Percentiles rank a stretch among this genome's conserved stretches.
Evolutionary conservation across 2,113 vertebrate species (phyloP).

Genomic region (Gorsachius goisagi): DNA sequence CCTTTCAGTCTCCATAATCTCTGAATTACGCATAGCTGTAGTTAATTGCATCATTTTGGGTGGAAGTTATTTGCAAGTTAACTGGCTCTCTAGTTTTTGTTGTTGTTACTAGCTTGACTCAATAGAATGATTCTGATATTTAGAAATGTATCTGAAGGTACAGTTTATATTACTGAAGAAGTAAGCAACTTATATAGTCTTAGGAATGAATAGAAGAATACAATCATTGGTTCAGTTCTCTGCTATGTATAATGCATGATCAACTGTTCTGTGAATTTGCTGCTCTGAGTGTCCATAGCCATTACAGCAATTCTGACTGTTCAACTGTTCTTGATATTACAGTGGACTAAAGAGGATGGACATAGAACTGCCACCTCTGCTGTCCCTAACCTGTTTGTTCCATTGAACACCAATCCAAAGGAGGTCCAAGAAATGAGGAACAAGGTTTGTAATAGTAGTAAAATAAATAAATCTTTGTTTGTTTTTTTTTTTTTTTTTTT

Average conservation of each 20-base stretch:
- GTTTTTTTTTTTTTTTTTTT: not conserved
- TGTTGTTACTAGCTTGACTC: not conserved
- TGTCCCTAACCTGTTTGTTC: slow-evolving; percentile 97
- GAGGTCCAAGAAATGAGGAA: slow-evolving; percentile 99
- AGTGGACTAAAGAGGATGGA: slow-evolving; percentile 98
- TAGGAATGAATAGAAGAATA: not conserved
- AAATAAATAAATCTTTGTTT: too few species aligned
- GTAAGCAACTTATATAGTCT: not conserved
- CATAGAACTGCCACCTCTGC: slow-evolving; percentile 86
- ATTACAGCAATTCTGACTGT: slow-evolving; percentile 53
- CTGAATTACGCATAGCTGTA: not conserved
- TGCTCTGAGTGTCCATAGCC: not conserved
- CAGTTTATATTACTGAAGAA: not conserved
- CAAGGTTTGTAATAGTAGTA: slow-evolving; percentile 82
- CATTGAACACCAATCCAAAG: slow-evolving; percentile 97
- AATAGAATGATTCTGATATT: not conserved
- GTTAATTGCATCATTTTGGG: not conserved
- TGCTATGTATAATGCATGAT: slow-evolving; percentile 86
- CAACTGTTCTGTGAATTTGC: slow-evolving; percentile 58
- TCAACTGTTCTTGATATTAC: slow-evolving; percentile 78
- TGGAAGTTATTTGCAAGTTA: not conserved
- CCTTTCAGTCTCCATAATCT: not conserved
- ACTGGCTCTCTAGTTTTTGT: not conserved
- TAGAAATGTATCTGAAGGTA: not conserved
- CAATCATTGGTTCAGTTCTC: slow-evolving; percentile 89